Conservation (phyloP, 2,797 vertebrate genomes). For the Clarias platycephalus region DNA sequence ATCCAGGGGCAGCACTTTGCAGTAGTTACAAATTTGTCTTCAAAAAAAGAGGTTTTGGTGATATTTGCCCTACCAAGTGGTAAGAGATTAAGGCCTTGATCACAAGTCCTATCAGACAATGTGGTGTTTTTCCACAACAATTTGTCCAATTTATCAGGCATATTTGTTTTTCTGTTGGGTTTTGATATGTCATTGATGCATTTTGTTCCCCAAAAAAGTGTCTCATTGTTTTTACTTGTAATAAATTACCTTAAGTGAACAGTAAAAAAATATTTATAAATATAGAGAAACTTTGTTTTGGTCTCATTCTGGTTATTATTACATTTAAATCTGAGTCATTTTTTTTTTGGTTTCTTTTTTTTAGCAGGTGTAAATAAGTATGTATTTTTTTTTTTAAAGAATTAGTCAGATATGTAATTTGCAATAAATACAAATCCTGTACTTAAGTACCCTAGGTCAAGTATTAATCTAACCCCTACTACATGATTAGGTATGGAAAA, state of each 20-base stretch:
- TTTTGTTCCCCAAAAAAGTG: not conserved
- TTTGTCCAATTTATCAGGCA: no score
- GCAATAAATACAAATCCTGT: no score
- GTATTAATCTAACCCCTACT: no score
- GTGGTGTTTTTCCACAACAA: not conserved
- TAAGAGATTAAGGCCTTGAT: not conserved
- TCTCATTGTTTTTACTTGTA: not conserved
- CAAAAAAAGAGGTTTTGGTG: not conserved
- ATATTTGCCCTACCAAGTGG: not conserved
- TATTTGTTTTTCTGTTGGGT: not conserved
- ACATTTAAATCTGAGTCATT: not conserved
- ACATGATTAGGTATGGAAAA: no score
- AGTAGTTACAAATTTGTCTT: no score
- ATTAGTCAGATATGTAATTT: not conserved
- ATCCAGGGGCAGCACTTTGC: no score
- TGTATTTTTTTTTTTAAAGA: no score
- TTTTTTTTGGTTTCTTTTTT: not conserved
- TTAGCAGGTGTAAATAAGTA: not conserved
- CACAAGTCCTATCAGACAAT: not conserved
- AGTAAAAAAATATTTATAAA: not conserved
- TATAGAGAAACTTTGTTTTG: not conserved
- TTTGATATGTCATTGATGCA: not conserved
- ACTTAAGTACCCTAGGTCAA: no score
- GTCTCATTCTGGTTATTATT: not conserved
- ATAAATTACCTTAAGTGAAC: not conserved